A percentile compares a stretch with the other conserved stretches of the same genome.
These are phyloP conservation scores for Rhinolophus sinicus DNA, from an alignment of 2,113 vertebrate genomes.

Conservation along the genomic window DNA sequence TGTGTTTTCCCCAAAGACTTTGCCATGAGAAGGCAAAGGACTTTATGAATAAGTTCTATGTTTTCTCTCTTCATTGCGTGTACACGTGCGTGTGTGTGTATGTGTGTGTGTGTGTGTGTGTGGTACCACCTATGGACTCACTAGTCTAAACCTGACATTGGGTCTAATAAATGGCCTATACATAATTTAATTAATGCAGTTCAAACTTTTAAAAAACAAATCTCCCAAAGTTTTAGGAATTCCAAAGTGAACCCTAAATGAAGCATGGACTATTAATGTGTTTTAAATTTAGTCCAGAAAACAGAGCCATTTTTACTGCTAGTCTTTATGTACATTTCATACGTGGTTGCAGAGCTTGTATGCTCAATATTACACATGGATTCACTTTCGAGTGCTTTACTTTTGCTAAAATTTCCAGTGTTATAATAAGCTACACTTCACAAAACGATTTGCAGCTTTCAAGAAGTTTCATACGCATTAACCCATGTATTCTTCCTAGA, in stretches of 20 bases:
- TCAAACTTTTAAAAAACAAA: slow-evolving; percentile 56
- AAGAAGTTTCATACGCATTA: neutral
- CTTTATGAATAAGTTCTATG: neutral
- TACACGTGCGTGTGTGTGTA: too few species aligned
- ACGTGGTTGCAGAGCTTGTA: neutral
- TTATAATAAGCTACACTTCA: neutral
- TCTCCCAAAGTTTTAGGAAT: slow-evolving; percentile 2
- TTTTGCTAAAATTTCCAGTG: neutral
- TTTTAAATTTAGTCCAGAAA: slow-evolving; percentile 52
- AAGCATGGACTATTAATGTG: neutral
- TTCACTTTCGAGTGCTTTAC: neutral
- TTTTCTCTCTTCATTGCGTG: neutral
- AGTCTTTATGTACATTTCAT: neutral
- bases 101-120: neutral
- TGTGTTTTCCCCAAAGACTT: neutral
- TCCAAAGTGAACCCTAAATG: slow-evolving; percentile 38
- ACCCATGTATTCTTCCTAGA: neutral
- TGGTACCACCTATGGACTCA: neutral
- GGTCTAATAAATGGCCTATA: slow-evolving; percentile 26
- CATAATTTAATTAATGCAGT: slow-evolving; percentile 41
- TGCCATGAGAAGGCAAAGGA: neutral
- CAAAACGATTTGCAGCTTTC: neutral
- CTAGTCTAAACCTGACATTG: neutral
- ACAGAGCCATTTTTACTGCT: neutral
- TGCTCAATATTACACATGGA: rapidly evolving